Percentiles rank a stretch among this genome's conserved stretches.
These are phyloP conservation scores for Coracias cyanogaster DNA, from an alignment of 2,797 vertebrate species.

Conservation along the genomic window DNA sequence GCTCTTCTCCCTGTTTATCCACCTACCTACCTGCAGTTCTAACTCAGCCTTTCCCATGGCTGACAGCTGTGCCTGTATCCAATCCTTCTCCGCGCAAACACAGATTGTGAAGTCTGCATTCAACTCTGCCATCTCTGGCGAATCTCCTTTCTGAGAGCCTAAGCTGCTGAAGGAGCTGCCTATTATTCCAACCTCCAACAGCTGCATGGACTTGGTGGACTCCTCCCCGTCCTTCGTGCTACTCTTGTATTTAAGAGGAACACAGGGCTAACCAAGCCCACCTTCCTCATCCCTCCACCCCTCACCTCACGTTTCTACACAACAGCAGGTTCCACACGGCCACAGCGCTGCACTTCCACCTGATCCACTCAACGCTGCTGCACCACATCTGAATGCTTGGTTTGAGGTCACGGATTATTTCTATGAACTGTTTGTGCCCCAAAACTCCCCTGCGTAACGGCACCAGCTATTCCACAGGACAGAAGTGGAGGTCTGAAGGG, in stretches of 20 bases:
- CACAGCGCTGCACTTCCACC: background rate
- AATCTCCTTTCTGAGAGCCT: background rate
- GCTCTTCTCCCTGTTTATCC: background rate
- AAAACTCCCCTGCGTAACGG: fast-evolving
- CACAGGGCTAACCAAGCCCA: background rate
- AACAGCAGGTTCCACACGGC: background rate
- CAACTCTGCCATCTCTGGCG: background rate
- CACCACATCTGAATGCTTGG: background rate
- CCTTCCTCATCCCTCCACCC: background rate
- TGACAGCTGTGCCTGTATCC: background rate
- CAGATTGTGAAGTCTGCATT: background rate
- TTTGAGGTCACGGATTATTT: background rate
- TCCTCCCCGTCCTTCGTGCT: background rate
- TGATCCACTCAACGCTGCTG: background rate
- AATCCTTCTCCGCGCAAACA: fast-evolving
- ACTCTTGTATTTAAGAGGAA: background rate
- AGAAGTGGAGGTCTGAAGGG: background rate
- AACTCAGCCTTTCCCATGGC: background rate
- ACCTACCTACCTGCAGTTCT: slow-evolving; percentile 17
- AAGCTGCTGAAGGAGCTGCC: background rate
- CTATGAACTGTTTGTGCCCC: background rate
- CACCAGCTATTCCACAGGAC: background rate
- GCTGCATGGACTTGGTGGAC: background rate
- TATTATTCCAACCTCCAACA: background rate
- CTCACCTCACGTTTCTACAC: fast-evolving